Percentiles rank a stretch among this genome's conserved stretches.
Conservation (phyloP, 2,113 vertebrate species). For the Spizaetus ornatus region DNA sequence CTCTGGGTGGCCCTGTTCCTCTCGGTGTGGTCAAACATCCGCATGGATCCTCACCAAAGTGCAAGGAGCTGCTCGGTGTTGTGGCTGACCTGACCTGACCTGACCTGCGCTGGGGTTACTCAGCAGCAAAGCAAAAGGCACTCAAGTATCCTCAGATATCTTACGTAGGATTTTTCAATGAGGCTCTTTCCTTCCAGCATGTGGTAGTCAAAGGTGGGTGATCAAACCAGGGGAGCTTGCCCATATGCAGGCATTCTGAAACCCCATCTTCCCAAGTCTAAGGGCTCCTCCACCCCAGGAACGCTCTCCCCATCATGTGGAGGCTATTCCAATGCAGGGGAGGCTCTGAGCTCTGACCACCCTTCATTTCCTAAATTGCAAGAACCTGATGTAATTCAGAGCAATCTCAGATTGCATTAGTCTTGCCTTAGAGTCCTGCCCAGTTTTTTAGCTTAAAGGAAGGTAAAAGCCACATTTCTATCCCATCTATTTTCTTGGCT, state of each 20-base stretch:
- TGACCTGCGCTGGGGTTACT: neutral
- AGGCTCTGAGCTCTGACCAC: neutral
- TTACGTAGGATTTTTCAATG: neutral
- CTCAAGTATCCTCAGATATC: neutral
- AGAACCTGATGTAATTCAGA: neutral
- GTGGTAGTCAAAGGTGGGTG: neutral
- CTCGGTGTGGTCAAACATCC: neutral
- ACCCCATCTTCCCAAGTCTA: no score
- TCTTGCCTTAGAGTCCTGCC: neutral
- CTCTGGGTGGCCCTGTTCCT: neutral
- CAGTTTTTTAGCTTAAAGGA: neutral
- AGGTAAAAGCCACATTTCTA: neutral
- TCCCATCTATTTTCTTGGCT: neutral
- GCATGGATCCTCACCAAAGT: neutral
- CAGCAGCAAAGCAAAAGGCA: neutral
- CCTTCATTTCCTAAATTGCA: neutral
- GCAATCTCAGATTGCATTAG: neutral
- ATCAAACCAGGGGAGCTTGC: neutral
- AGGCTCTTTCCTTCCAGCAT: neutral
- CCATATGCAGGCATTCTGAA: neutral
- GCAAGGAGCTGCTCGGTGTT: neutral
- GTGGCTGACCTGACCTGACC: neutral
- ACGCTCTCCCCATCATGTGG: accelerated
- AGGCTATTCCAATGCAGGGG: neutral
- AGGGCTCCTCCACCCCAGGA: neutral